A percentile compares a stretch with the other conserved stretches of the same genome.
phyloP scores from a whole-genome alignment of 2,113 vertebrate species.

The Rana temporaria region DNA sequence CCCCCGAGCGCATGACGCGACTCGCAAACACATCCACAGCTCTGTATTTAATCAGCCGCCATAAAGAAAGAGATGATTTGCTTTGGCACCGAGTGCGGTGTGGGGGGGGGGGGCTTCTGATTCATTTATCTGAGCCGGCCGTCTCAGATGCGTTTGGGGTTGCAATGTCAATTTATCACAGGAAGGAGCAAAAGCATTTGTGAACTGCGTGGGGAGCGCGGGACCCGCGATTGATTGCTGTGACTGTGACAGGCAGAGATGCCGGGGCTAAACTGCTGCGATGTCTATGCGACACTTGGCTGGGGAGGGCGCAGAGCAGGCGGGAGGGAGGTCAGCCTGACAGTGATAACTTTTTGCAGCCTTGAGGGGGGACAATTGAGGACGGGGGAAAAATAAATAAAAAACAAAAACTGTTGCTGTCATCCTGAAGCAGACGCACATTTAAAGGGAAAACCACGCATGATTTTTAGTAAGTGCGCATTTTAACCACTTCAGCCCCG shows the following conservation, averaged over 20 bases:
- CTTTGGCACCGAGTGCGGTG: constrained; percentile 21
- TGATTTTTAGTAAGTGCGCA: too few species aligned
- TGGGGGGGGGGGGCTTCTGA: constrained; percentile 34
- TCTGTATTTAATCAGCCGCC: not conserved
- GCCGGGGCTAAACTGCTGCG: not conserved
- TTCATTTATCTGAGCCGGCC: constrained; percentile 18
- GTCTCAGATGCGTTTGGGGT: not conserved
- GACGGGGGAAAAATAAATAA: not conserved
- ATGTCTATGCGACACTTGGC: not conserved
- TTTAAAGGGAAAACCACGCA: too few species aligned
- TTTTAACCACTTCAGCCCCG: too few species aligned
- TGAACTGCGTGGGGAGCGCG: constrained; percentile 36
- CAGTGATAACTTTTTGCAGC: not conserved
- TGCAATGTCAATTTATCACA: constrained; percentile 20
- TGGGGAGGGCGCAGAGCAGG: not conserved
- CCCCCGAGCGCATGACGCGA: constrained; percentile 4
- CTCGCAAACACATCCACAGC: constrained; percentile 35
- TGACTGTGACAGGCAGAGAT: not conserved
- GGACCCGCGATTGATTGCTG: constrained; percentile 25
- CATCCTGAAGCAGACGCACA: not conserved
- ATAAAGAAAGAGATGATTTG: constrained; percentile 36
- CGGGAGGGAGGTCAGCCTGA: not conserved
- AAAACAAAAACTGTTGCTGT: not conserved
- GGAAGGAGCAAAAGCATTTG: constrained; percentile 34
- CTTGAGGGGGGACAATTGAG: not conserved